phyloP scores from a whole-genome alignment of 2,888 invertebrate genomes.

The Scotopteryx bipunctaria region DNA sequence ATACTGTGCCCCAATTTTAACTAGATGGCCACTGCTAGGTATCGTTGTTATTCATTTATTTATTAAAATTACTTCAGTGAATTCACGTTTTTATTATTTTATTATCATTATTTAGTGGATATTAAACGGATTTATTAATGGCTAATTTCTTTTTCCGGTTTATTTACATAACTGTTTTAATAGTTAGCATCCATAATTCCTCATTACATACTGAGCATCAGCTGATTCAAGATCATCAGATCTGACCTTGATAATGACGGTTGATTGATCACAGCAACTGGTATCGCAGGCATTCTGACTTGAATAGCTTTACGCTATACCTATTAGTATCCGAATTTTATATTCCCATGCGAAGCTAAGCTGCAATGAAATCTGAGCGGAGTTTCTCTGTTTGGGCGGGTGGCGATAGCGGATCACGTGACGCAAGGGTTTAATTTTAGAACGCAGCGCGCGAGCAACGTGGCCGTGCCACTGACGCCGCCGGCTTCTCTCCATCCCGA shows the following conservation, averaged over 20 bases:
- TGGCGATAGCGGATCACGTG: slow-evolving; percentile 74
- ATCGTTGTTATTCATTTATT: background rate
- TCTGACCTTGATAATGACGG: slow-evolving; percentile 70
- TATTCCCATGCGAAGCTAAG: slow-evolving; percentile 48
- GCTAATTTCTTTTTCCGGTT: background rate
- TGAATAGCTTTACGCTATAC: slow-evolving; percentile 31
- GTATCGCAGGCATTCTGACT: slow-evolving; percentile 37
- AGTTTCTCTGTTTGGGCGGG: slow-evolving; percentile 83
- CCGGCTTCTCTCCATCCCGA: slow-evolving; percentile 67
- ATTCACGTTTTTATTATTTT: too few relatives aligned
- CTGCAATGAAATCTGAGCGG: slow-evolving; percentile 77
- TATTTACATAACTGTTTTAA: slow-evolving; percentile 16
- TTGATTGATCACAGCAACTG: slow-evolving; percentile 46
- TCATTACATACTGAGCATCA: slow-evolving; percentile 32
- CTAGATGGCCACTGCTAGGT: slow-evolving; percentile 38
- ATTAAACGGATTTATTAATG: too few relatives aligned
- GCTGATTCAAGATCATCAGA: slow-evolving; percentile 57
- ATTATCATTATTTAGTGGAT: background rate
- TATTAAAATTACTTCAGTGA: too few relatives aligned
- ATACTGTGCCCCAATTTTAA: slow-evolving; percentile 66
- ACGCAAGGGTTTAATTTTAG: slow-evolving; percentile 74
- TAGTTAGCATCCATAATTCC: slow-evolving; percentile 2
- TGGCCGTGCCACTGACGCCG: slow-evolving; percentile 61
- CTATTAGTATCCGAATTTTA: slow-evolving; percentile 27
- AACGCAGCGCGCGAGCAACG: slow-evolving; percentile 72